Conservation (phyloP, 2,113 vertebrate species). For the Cisticola juncidis region DNA sequence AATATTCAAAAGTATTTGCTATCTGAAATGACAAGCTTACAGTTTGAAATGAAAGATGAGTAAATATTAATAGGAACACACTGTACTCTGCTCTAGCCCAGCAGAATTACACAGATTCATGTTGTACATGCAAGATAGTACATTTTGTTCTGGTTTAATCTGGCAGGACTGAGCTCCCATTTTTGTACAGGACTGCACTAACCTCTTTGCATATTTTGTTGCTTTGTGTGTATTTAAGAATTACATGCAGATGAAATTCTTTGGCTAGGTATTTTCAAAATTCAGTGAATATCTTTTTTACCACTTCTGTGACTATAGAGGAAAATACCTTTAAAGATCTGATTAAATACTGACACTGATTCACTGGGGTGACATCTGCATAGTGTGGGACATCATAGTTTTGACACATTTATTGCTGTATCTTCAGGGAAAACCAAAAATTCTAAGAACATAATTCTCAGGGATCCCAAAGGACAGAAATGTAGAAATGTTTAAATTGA, state of each 20-base stretch:
- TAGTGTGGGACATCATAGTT: neutral
- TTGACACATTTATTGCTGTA: neutral
- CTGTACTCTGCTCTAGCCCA: neutral
- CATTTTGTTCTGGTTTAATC: conserved; percentile 28
- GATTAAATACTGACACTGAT: neutral
- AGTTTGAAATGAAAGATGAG: conserved; percentile 46
- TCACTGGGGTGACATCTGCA: neutral
- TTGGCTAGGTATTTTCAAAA: neutral
- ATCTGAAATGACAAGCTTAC: conserved; percentile 56
- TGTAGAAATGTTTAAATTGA: neutral
- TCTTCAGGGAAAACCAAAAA: neutral
- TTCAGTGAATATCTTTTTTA: neutral
- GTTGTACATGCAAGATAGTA: neutral
- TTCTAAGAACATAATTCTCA: neutral
- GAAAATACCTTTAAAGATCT: neutral
- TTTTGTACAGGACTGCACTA: conserved; percentile 31
- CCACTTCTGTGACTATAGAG: neutral
- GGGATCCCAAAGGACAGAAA: neutral
- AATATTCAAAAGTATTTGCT: conserved; percentile 59
- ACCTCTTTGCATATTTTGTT: conserved; percentile 36
- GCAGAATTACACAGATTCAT: neutral
- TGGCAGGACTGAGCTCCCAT: neutral
- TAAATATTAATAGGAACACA: conserved; percentile 43
- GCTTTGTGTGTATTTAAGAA: conserved; percentile 28
- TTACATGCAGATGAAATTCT: conserved; percentile 29